Evolutionary conservation across 2,113 vertebrate species (phyloP).

Genomic region (Oxygymnocypris stewartii): DNA sequence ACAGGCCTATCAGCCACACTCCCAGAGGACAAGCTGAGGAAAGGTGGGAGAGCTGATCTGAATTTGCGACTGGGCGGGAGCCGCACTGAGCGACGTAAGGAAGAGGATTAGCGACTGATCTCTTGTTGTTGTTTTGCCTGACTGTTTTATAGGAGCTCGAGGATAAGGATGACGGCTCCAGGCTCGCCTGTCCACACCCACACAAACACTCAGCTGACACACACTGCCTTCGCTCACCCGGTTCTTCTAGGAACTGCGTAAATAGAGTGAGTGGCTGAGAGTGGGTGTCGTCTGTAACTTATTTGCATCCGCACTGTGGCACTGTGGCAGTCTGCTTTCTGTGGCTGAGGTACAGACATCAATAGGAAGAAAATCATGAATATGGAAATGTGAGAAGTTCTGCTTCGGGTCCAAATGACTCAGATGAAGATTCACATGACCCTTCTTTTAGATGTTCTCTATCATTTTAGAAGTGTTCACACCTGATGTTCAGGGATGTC

Average conservation of each 20-base stretch:
- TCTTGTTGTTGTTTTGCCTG: slow-evolving; percentile 52
- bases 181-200: slow-evolving; percentile 19
- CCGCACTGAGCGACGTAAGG: slow-evolving; percentile 34
- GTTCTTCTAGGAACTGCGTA: slow-evolving; percentile 8
- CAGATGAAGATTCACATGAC: neutral
- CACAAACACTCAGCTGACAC: slow-evolving; percentile 29
- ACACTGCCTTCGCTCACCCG: neutral
- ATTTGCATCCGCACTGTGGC: neutral
- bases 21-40: slow-evolving; percentile 18
- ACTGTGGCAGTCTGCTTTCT: slow-evolving; percentile 15
- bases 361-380: slow-evolving; percentile 8
- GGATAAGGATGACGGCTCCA: slow-evolving; percentile 28
- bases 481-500: neutral
- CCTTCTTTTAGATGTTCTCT: neutral
- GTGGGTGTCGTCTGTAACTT: slow-evolving; percentile 6
- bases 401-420: neutral
- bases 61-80: slow-evolving; percentile 28
- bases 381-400: slow-evolving; percentile 33
- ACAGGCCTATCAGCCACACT: slow-evolving; percentile 50
- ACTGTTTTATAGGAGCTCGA: slow-evolving; percentile 37
- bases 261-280: neutral
- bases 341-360: slow-evolving; percentile 36
- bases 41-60: slow-evolving; percentile 32
- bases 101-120: slow-evolving; percentile 34
- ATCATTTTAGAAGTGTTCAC: neutral